phyloP scores from a whole-genome alignment of 1,140 invertebrate species.

The Planococcus citri region DNA sequence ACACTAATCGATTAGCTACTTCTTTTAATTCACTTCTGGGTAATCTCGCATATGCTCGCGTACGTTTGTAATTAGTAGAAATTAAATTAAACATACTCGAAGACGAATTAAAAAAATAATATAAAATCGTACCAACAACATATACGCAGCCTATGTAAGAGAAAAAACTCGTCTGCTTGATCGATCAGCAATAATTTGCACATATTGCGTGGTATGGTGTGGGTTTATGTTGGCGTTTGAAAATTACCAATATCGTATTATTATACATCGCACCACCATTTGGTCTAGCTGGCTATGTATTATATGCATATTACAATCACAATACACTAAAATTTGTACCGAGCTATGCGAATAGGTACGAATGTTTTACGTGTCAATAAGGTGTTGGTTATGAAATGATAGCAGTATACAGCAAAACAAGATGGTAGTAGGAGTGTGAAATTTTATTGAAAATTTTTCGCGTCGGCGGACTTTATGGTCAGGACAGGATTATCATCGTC shows the following conservation, averaged over 20 bases:
- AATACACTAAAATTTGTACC: neutral
- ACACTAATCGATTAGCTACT: neutral
- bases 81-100: neutral
- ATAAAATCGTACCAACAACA: too few species aligned
- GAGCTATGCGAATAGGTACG: neutral
- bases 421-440: slow-evolving; percentile 1
- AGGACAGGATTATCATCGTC: neutral
- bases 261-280: too few species aligned
- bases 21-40: neutral
- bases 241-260: neutral
- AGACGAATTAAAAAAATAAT: too few species aligned
- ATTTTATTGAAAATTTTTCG: neutral
- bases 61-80: neutral
- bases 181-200: neutral
- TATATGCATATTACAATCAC: neutral
- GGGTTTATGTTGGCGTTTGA: neutral
- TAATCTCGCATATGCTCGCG: neutral
- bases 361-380: neutral
- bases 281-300: too few species aligned
- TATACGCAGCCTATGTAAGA: too few species aligned
- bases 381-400: neutral
- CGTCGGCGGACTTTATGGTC: neutral
- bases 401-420: too few species aligned
- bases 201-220: neutral
- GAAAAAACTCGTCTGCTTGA: neutral